Conservation (phyloP, 1,140 invertebrate genomes). For the Gryon sp. region DNA sequence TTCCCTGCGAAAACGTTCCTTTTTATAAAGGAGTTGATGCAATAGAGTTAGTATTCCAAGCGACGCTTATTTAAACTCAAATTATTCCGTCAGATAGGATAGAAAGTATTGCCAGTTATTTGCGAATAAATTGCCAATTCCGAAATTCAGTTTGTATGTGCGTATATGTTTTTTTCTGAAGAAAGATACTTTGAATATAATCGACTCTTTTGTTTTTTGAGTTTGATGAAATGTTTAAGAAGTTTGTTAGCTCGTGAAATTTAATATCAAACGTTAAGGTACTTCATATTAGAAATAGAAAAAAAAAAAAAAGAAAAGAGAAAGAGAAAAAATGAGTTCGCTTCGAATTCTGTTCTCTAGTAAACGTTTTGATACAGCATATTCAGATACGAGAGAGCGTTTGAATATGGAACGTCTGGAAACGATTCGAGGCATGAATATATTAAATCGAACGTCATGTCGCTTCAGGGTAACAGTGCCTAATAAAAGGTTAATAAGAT, state of each 20-base stretch:
- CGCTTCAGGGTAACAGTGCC: conserved; percentile 36
- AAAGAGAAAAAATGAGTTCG: no score
- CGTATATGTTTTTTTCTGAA: no score
- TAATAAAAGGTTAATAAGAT: conserved; percentile 57
- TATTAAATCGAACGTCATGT: conserved; percentile 53
- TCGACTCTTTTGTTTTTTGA: neutral
- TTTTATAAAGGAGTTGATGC: conserved; percentile 21
- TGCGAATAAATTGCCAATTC: conserved; percentile 19
- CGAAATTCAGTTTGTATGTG: no score
- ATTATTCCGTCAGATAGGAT: conserved; percentile 40
- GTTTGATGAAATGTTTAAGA: neutral
- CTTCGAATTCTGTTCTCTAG: conserved; percentile 5
- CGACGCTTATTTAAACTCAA: conserved; percentile 34
- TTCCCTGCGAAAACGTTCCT: conserved; percentile 23
- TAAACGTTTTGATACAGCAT: conserved; percentile 30
- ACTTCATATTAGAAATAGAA: conserved; percentile 18
- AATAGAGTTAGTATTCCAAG: conserved; percentile 7
- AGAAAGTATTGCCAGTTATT: conserved; percentile 25
- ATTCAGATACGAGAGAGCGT: conserved; percentile 14
- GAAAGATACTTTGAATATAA: no score
- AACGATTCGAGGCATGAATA: conserved; percentile 50
- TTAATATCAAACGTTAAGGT: conserved; percentile 24
- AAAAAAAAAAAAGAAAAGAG: no score
- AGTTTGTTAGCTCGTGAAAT: conserved; percentile 21
- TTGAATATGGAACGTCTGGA: conserved; percentile 50